Evolutionary conservation across 2,797 vertebrate species (phyloP), one percentile per base, ranked within the genome.

Genomic region (Acestrorhynchus altus): DNA sequence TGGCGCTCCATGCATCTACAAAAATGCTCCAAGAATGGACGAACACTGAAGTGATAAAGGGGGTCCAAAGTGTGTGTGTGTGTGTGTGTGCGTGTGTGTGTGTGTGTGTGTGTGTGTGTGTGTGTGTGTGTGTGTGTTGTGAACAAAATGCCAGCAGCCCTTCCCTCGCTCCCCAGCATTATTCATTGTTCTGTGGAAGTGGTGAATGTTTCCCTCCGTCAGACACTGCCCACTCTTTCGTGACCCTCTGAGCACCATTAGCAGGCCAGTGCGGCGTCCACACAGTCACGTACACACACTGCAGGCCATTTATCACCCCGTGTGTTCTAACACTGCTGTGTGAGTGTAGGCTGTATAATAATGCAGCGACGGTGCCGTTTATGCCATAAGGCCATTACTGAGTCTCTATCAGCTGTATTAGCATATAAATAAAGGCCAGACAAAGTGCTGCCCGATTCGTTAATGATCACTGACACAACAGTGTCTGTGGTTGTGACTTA

Each of bases 391-490:
- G 7, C 16, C 59, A 18, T 61, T 39, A 61, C 16, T 2, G 16
- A 39, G 31, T n/a, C 18, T 61, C 59, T 44, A 40, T 65, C 18
- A 20, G 40, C 20, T 6, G 20, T n/a, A 13, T 65, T 44, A 65
- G 39, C 61, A 44, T 65, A 39, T 39, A 61, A n/a, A 61, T 61
- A 61, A 61, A 39, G 31, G 59, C 28, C 59, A 64, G 35, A 64
- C 35, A 10, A 61, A 35, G 31, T n/a, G n/a, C n/a, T n/a, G n/a
- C n/a, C n/a, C n/a, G n/a, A n/a, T n/a, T n/a, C n/a, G n/a, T n/a
- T n/a, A 8, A 15, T 7, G 18, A 9, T 5, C 52, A n/a, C 52
- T 9, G 0, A 1, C 28, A 9, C n/a, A n/a, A n/a, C n/a, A n/a
- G n/a, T n/a, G n/a, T 39, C 28, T 56, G 69, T 39, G 18, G 8